A percentile compares a stretch with the other conserved stretches of the same genome.
Evolutionary conservation across 2,113 vertebrate species (phyloP).

Genomic region (Toxostoma redivivum): DNA sequence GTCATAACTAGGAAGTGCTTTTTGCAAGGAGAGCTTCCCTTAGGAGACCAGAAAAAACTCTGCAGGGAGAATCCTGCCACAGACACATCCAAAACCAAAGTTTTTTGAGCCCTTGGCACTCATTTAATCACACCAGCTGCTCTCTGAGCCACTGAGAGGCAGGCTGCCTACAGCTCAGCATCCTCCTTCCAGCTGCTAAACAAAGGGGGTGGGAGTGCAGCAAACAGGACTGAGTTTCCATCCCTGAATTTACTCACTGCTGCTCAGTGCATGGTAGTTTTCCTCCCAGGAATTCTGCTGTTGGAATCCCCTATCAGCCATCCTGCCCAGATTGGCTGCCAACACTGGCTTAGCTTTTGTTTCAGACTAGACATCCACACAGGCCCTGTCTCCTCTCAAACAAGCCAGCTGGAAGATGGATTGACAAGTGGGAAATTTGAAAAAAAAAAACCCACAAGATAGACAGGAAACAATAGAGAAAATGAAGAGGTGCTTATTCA

Average conservation of each 20-base stretch:
- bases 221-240: background rate
- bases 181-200: background rate
- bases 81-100: background rate
- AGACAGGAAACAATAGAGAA: background rate
- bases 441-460: background rate
- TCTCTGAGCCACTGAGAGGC: background rate
- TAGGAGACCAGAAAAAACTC: background rate
- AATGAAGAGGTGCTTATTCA: background rate
- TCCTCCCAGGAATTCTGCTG: background rate
- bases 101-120: background rate
- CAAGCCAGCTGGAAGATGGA: background rate
- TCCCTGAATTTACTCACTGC: background rate
- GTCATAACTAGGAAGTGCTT: background rate
- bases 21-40: background rate
- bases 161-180: background rate
- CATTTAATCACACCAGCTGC: background rate
- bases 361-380: background rate
- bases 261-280: background rate
- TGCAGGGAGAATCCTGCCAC: background rate
- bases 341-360: background rate
- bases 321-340: background rate
- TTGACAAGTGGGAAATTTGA: background rate
- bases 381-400: background rate
- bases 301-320: background rate
- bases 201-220: background rate